These are phyloP conservation scores for Hippasteria phrygiana DNA, from an alignment of 53 echinoderm and acorn worm genomes.

Conservation along the genomic window DNA sequence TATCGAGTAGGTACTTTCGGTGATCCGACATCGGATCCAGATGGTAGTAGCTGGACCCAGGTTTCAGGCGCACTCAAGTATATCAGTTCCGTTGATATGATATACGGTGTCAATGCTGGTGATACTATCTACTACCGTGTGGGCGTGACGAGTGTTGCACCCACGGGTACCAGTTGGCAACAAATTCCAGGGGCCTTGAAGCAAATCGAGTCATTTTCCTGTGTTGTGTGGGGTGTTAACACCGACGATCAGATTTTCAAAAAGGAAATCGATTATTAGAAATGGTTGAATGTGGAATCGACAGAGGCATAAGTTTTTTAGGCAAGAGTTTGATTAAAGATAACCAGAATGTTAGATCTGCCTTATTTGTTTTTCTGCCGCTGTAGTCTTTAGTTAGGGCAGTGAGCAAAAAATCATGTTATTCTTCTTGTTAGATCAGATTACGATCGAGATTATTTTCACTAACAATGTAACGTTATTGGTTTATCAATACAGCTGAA, in stretches of 20 bases:
- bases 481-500: too few species aligned
- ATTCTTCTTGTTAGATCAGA: too few species aligned
- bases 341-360: too few species aligned
- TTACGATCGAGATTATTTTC: too few species aligned
- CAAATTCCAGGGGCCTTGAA: not conserved
- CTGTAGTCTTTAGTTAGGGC: too few species aligned
- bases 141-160: not conserved
- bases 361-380: too few species aligned
- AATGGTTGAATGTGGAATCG: not conserved
- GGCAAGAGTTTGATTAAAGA: too few species aligned
- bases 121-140: not conserved
- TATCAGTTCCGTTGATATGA: conserved; percentile 20
- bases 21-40: not conserved
- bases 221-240: conserved; percentile 28
- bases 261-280: not conserved
- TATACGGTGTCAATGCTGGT: not conserved
- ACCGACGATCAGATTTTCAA: not conserved
- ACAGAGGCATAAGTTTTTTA: too few species aligned
- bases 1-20: conserved; percentile 27
- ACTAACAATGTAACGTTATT: too few species aligned
- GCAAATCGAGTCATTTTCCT: conserved; percentile 23
- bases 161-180: conserved; percentile 14
- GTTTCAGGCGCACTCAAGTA: conserved; percentile 8
- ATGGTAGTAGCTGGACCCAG: not conserved
- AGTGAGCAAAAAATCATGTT: too few species aligned